Evolutionary conservation across 2,888 invertebrate species (phyloP), one percentile per base, ranked within the genome.

Genomic region (Amblyjoppa fuscipennis): DNA sequence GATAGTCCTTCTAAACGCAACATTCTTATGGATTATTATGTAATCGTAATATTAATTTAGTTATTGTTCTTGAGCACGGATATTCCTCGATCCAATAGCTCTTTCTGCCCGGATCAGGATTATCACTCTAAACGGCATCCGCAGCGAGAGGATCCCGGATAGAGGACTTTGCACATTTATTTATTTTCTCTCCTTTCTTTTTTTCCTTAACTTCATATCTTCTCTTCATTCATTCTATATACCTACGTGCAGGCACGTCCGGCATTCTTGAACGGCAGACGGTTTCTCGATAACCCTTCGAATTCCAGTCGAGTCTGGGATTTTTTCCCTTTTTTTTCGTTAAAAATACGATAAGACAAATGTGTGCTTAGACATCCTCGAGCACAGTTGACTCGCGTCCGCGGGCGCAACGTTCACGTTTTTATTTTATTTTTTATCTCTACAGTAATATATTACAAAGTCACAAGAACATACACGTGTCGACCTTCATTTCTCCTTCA

Each of bases 61-160:
- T 92, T 92, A 93, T 92, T 92, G 92, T 93, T 93, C 92, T 93
- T 92, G 92, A 93, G 93, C 92, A 90, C 90, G 90, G 91, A 91
- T 90, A 90, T 80, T 85, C 71, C 74, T 90, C 82, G 88, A 90
- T 88, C 87, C 86, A 87, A 81, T 80, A 85, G 87, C 89, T 87
- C 56, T 59, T 25, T 75, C 16, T 7, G 25, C 53, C 66, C 34
- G 61, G 56, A 74, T 38, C 41, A 31, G 28, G 75, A 75, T 64
- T 51, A 64, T 28, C 34, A n/a, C 59, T 59, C 25, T 76, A 51
- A 38, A 49, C 76, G 76, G 34, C 51, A 66, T 31, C 51, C 51
- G 45, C 51, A 34, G 31, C 81, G 31, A 53, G 64, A 61, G 78
- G 38, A 75, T 70, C 79, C 75, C 64, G 69, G 45, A 71, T 85